Percentiles rank a stretch among this genome's conserved stretches.
Evolutionary conservation across 1,140 invertebrate genomes (phyloP).

Genomic region (Telenomus remus): DNA sequence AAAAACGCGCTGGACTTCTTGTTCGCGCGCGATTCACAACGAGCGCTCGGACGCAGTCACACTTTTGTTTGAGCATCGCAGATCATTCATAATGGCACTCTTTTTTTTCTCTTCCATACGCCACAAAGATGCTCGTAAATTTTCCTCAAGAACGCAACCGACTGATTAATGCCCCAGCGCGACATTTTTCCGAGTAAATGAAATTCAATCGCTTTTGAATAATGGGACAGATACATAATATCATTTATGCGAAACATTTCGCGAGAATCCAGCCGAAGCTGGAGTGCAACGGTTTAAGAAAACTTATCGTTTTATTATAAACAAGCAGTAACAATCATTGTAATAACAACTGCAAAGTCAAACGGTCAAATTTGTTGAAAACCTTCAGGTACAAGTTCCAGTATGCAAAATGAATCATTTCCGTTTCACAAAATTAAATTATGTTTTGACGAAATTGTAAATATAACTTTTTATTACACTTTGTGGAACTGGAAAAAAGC

Average conservation of each 20-base stretch:
- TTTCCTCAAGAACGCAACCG: slow-evolving; percentile 15
- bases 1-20: not conserved
- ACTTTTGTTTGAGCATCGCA: not conserved
- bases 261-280: too few species aligned
- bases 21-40: not conserved
- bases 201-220: slow-evolving; percentile 32
- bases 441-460: too few species aligned
- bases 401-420: too few species aligned
- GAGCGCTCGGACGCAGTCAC: too few species aligned
- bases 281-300: too few species aligned
- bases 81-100: slow-evolving; percentile 18
- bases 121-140: slow-evolving; percentile 28
- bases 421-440: too few species aligned
- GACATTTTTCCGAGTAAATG: slow-evolving; percentile 36
- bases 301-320: too few species aligned
- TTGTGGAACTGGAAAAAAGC: too few species aligned
- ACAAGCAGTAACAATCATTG: too few species aligned
- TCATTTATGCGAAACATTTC: slow-evolving; percentile 14
- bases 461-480: too few species aligned
- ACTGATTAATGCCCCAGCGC: slow-evolving; percentile 31
- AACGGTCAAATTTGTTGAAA: not conserved
- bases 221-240: slow-evolving; percentile 17
- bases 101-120: slow-evolving; percentile 6
- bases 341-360: not conserved
- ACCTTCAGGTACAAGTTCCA: too few species aligned